These are phyloP conservation scores for Leucophenga varia DNA, from an alignment of 1,140 invertebrate species.

Conservation along the genomic window DNA sequence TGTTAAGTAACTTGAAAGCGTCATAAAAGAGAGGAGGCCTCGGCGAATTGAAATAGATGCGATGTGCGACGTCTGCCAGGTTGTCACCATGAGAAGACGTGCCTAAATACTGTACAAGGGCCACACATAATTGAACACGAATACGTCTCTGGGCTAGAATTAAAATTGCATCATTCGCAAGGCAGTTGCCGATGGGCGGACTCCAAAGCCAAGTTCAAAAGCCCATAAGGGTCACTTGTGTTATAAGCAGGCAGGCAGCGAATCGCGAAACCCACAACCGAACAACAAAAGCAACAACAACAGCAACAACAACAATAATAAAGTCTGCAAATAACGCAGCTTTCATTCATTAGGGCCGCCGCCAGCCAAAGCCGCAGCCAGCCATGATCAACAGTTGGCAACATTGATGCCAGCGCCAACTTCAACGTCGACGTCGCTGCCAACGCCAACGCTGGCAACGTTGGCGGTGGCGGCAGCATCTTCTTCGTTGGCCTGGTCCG, in stretches of 20 bases:
- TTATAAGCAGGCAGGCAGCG: conserved; percentile 7
- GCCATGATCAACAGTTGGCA: conserved; percentile 28
- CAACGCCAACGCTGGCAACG: conserved; percentile 17
- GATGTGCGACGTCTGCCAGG: conserved; percentile 19
- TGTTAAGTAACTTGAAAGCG: conserved; percentile 31
- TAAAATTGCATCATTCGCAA: conserved; percentile 27
- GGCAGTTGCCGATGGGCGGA: background rate
- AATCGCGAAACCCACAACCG: conserved; percentile 4
- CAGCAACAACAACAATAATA: conserved; percentile 7
- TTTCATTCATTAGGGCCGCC: conserved; percentile 41
- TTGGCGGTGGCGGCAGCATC: conserved; percentile 26
- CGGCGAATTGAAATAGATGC: conserved; percentile 21
- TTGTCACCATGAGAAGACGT: conserved; percentile 21
- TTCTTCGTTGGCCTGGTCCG: conserved; percentile 22
- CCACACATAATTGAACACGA: conserved; percentile 30
- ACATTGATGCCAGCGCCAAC: conserved; percentile 26
- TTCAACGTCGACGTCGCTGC: conserved; percentile 21
- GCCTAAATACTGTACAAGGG: conserved; percentile 25
- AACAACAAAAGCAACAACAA: background rate
- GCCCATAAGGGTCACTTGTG: conserved; percentile 25
- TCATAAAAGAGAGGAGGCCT: conserved; percentile 19
- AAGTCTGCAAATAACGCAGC: conserved; percentile 20
- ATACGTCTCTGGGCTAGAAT: conserved; percentile 26
- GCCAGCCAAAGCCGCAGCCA: conserved; percentile 6
- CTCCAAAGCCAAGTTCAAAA: conserved; percentile 34